Conservation (phyloP, 2,113 vertebrate species). For the Himantopus leucocephalus region DNA sequence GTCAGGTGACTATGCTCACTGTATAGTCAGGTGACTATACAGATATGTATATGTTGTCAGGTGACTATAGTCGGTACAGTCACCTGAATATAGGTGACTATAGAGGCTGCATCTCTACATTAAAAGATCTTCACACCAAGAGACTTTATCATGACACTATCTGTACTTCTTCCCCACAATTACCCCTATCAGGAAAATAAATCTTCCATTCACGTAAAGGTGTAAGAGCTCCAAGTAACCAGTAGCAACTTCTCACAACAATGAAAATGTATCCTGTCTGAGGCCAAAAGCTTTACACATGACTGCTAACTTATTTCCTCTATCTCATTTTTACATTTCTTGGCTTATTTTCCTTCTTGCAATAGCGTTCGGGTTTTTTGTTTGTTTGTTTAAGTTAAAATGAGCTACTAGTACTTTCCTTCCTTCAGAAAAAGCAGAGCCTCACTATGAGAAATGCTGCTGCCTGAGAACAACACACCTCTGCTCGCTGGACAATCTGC, state of each 20-base stretch:
- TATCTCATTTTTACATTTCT: neutral
- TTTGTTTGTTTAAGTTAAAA: neutral
- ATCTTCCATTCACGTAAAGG: neutral
- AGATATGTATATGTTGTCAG: accelerated
- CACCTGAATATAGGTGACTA: neutral
- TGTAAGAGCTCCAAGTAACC: neutral
- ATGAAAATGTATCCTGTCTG: neutral
- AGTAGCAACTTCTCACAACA: neutral
- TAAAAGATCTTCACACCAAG: neutral
- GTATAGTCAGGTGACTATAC: accelerated
- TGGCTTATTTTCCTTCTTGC: neutral
- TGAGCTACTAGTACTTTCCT: neutral
- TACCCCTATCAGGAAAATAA: neutral
- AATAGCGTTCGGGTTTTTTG: neutral
- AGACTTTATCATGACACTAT: neutral
- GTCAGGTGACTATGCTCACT: neutral
- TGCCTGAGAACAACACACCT: neutral
- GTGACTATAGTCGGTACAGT: accelerated
- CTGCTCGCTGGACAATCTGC: neutral
- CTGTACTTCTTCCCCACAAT: neutral
- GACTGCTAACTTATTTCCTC: neutral
- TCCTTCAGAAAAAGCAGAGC: neutral
- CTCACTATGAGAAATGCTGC: neutral
- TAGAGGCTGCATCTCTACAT: neutral
- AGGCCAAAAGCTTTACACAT: neutral